Percentiles rank a stretch among this genome's conserved stretches.
phyloP scores from a whole-genome alignment of 2,113 vertebrate species.

The Triplophysa siluroides region DNA sequence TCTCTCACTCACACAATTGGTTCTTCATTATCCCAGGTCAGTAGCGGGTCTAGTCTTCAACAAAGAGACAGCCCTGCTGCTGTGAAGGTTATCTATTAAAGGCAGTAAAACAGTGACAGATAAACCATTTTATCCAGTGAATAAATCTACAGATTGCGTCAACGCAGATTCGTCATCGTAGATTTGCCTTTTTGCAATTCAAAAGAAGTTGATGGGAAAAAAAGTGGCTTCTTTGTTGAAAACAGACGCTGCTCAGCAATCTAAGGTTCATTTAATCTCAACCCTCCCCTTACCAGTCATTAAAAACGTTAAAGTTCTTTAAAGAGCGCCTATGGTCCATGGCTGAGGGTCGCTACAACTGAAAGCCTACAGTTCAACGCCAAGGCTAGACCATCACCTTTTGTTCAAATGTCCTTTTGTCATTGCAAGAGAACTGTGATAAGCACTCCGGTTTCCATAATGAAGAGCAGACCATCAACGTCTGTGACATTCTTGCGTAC shows the following conservation, averaged over 20 bases:
- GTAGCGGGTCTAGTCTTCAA: not conserved
- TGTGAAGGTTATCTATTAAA: conserved; percentile 1
- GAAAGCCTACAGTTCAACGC: not conserved
- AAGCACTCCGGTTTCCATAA: conserved; percentile 15
- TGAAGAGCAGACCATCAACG: conserved; percentile 21
- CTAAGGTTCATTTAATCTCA: too few relatives aligned
- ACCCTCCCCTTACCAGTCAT: too few relatives aligned
- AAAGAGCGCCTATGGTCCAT: too few relatives aligned
- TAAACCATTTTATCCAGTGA: not conserved
- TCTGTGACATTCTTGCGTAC: not conserved
- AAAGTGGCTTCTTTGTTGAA: too few relatives aligned
- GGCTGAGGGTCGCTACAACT: not conserved
- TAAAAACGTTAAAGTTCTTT: too few relatives aligned
- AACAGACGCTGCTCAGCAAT: too few relatives aligned
- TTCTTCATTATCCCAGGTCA: conserved; percentile 12
- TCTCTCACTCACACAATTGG: conserved; percentile 19
- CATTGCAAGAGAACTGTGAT: not conserved
- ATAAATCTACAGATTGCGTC: not conserved
- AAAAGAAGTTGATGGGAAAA: too few relatives aligned
- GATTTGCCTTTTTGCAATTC: too few relatives aligned
- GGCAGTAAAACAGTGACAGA: not conserved
- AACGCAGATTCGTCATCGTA: not conserved
- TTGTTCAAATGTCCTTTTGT: not conserved
- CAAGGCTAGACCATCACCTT: not conserved
- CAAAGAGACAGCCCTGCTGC: not conserved